Base-by-base conservation (phyloP, 2,113 vertebrate genomes). In the Nerophis lumbriciformis region DNA sequence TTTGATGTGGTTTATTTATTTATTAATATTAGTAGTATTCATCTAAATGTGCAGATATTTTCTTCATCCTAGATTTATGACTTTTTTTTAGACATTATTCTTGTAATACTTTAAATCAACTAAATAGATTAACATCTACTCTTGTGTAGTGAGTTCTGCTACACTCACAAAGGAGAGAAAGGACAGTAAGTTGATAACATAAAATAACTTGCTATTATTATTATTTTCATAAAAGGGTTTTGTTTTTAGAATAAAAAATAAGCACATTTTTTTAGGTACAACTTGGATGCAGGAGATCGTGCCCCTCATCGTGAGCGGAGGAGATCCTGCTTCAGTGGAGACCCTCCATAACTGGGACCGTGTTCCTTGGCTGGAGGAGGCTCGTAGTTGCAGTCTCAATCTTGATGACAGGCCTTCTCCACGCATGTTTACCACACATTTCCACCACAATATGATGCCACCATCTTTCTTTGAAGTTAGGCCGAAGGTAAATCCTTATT, bases 281-380 rank as follows among this genome's bases (percentile, higher is more conserved):
- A 90, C 88, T 15, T 92, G 90, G 90, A 80, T 82, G 83, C 86
- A 91, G 83, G 90, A 91, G 84, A 83, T 92, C 1, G 44, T 90
- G 6, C 85, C 89, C 10, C 68, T 90, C 61, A 76, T 90, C 53
- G 3, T 66, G 53, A 91, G 82, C n/a, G 79, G 78, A 11, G 90
- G 89, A 3, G 89, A 92, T 64, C 71, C 82, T 12, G 60, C 80
- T 4, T 66, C 85, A 1, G 76, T 92, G 4, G 81, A 80, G 63
- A 83, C 72, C 4, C 36, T 87, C 5, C 88, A 72, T 4, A 90
- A 88, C 80, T 90, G 89, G 88, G 81, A 87, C 47, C 78, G 90
- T 7, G 83, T 86, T 19, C 90, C 90, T 16, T 91, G 88, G 87
- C 53, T 92, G 67, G 90, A 92, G 72, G 79, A 77, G n/a, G 11